Conservation (phyloP, 2,113 vertebrate genomes). For the Lepus americanus region DNA sequence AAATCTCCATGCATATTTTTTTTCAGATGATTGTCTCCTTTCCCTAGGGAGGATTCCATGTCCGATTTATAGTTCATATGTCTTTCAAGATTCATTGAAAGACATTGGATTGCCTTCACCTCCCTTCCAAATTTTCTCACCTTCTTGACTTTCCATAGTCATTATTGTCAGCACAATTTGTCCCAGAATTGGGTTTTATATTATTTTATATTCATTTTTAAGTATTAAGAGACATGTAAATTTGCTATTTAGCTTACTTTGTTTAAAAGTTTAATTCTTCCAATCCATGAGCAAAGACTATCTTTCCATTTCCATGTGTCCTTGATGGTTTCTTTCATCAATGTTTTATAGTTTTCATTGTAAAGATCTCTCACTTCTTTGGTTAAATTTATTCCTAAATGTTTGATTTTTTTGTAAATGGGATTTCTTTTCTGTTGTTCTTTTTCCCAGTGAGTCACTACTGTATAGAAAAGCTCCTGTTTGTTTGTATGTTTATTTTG, state of each 20-base stretch:
- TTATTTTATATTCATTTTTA: constrained; percentile 16
- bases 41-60: not conserved
- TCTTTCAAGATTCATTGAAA: not conserved
- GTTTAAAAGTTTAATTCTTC: too few species aligned
- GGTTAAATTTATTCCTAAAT: too few species aligned
- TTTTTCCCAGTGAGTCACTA: too few species aligned
- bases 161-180: not conserved
- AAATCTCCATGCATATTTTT: not conserved
- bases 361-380: too few species aligned
- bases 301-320: too few species aligned
- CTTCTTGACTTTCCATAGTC: not conserved
- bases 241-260: not conserved
- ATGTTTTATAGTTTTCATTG: too few species aligned
- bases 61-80: not conserved
- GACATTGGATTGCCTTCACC: not conserved
- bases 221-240: not conserved
- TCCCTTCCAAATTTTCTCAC: not conserved
- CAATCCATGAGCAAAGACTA: too few species aligned
- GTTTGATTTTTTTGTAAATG: too few species aligned
- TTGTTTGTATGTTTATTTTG: too few species aligned
- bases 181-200: not conserved
- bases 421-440: too few species aligned
- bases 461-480: too few species aligned
- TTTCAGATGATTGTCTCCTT: not conserved
- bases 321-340: too few species aligned